Conservation (phyloP, 2,797 vertebrate species). For the Oreortyx pictus region DNA sequence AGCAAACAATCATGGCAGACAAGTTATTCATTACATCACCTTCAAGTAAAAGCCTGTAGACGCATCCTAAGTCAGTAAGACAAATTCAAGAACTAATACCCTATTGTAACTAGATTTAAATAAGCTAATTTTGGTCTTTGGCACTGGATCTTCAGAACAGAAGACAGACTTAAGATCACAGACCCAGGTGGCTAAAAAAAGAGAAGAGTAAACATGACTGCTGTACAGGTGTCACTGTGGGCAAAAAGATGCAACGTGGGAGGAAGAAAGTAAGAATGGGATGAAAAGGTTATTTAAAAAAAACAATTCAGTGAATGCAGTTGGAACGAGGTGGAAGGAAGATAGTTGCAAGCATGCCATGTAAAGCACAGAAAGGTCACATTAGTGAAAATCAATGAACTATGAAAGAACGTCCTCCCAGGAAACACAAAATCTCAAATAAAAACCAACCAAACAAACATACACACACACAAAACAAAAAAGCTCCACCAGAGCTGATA, state of each 20-base stretch:
- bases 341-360: neutral
- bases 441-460: too few relatives aligned
- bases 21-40: slow-evolving; percentile 1
- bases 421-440: neutral
- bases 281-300: neutral
- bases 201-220: neutral
- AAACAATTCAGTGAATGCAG: neutral
- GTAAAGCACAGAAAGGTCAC: neutral
- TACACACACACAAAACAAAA: neutral
- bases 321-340: neutral
- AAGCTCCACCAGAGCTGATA: neutral
- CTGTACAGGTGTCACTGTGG: neutral
- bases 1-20: neutral
- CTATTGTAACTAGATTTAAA: slow-evolving; percentile 57
- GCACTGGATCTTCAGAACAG: neutral
- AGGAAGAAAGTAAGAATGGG: neutral
- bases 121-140: slow-evolving; percentile 54
- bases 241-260: neutral
- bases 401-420: neutral
- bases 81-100: slow-evolving; percentile 42
- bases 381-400: neutral
- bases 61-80: neutral
- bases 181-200: neutral
- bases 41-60: slow-evolving; percentile 5
- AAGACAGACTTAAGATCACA: slow-evolving; percentile 25